Base-by-base conservation (phyloP, 2,888 invertebrate genomes). In the Synanthedon andrenaeformis region DNA sequence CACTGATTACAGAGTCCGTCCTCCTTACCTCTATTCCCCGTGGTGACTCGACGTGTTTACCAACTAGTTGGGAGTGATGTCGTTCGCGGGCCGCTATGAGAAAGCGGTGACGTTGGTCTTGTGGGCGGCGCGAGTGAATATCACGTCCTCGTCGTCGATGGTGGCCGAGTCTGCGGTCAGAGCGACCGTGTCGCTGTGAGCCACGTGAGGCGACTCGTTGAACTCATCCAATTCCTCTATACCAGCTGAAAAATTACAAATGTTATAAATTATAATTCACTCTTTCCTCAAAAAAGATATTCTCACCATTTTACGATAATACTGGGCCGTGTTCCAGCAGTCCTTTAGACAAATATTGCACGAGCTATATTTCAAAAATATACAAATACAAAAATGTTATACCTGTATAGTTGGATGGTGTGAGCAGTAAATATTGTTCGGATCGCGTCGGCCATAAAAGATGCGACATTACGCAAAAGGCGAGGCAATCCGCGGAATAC, bases 371-470 rank as follows among this genome's bases (percentile, higher is more conserved):
- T 23, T 23, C 5, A 23, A 23, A 1, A 23, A 23, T 23, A 5
- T 23, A 23, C 23, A 4, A 23, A 23, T 23, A 23, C 23, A 5
- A 35, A 35, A 35, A 35, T 35, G 35, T 35, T 10, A 35, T 69
- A 89, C 91, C 91, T 63, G 91, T 91, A 67, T 91, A 91, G 56
- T 91, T 91, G 55, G 91, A 88, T 49, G 92, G 92, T 42, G 95
- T 92, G 42, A 96, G 85, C 55, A 96, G 86, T 70, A 97, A 92
- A 85, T 97, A 97, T 77, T 97, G 95, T 65, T 97, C 96, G 42
- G 96, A 95, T 53, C 97, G 90, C 53, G 96, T 96, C 45, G 98
- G 98, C 98, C 98, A 99, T 58, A 99, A 87, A 59, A 99, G 87
- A 74, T 98, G 98, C 0, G 97, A 94, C 94, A 98, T 95, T 42